Base-by-base conservation (phyloP, 2,113 vertebrate species). In the Megalops atlanticus region DNA sequence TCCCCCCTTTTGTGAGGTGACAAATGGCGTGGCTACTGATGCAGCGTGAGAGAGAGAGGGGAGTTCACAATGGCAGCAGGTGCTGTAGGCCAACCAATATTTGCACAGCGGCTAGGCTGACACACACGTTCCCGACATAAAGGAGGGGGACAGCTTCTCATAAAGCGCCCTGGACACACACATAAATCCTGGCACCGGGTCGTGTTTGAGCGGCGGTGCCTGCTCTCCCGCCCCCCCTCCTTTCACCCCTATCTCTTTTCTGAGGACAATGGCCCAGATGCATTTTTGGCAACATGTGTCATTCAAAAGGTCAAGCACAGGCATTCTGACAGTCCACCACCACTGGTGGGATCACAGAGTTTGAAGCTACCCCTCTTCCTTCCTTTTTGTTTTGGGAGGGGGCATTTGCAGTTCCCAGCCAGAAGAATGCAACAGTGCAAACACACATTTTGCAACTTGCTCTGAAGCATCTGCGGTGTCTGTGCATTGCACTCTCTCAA, bases 201-300 rank as follows among this genome's bases (percentile, higher is more conserved):
- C 75, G 82, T 89, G 36, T 82, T 84, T 85, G 84, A 87, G 68
- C 88, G 81, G 54, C 74, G 2, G 58, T 1, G 73, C 52, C 71
- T 36, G 76, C 87, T 76, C 40, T 69, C 78, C 31, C 54, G 81
- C 77, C 74, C 64, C 84, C 84, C 78, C 33, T 84, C 82, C 85
- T 87, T 87, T 83, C 80, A 36, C 72, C 75, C 10, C 35, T 82
- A 92, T 90, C 90, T 85, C 87, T 83, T 92, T 89, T 86, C 87
- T 80, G 84, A 72, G 79, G 69, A 95, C 91, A 95, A 95, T 81
- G 90, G 90, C 76, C 85, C 91, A 93, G 92, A 93, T 93, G 90
- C 89, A 90, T 88, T 76, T 11, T 79, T 86, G 88, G 89, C 85
- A 83, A 89, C 80, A 89, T 86, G 84, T 91, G 88, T 89, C 92